Conservation (phyloP, 2,113 vertebrate genomes). For the Gobio gobio region DNA sequence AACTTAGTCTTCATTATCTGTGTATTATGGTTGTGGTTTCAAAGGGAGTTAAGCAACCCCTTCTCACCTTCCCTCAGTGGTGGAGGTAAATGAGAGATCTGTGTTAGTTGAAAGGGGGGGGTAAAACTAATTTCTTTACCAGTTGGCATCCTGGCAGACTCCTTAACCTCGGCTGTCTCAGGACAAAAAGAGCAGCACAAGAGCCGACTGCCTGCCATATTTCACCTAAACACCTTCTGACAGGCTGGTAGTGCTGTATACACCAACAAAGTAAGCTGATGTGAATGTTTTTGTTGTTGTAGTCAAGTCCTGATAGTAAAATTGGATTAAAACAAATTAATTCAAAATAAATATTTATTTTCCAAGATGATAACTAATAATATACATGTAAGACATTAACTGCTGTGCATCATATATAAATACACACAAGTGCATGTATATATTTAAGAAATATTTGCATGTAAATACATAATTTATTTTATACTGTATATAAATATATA, state of each 20-base stretch:
- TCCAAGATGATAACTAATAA: too few relatives aligned
- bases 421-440: too few relatives aligned
- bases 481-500: too few relatives aligned
- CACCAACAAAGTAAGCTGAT: neutral
- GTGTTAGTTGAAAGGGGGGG: neutral
- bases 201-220: neutral
- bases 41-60: conserved; percentile 20
- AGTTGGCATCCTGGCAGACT: neutral
- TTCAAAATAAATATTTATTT: neutral
- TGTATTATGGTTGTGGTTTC: conserved; percentile 44
- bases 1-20: conserved; percentile 58
- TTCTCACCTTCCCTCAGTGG: conserved; percentile 40
- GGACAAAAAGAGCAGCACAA: neutral
- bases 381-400: too few relatives aligned
- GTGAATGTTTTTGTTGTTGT: neutral
- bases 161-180: neutral
- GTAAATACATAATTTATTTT: too few relatives aligned
- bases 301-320: neutral
- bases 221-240: conserved; percentile 10
- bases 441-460: too few relatives aligned
- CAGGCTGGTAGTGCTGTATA: neutral
- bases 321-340: neutral
- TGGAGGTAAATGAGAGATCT: conserved; percentile 14
- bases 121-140: neutral
- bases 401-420: too few relatives aligned